These are phyloP conservation scores for Cynaeus angustus DNA, from an alignment of 2,888 invertebrate species.

Conservation along the genomic window DNA sequence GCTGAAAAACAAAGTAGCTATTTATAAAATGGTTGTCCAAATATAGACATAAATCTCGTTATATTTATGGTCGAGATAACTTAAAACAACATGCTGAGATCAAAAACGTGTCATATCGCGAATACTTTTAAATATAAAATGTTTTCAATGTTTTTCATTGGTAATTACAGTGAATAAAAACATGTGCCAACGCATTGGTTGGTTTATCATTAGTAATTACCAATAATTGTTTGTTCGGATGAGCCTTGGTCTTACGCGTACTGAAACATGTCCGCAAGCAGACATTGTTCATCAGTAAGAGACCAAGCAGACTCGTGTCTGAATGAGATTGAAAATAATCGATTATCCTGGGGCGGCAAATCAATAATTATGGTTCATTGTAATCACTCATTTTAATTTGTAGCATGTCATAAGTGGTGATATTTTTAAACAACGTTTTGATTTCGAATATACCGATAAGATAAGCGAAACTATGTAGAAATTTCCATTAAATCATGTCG, in stretches of 20 bases:
- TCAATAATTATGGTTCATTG: neutral
- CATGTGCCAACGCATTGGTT: constrained; percentile 5
- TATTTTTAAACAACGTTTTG: constrained; percentile 22
- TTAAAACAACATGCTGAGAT: constrained; percentile 28
- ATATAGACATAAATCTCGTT: constrained; percentile 45
- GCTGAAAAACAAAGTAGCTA: constrained; percentile 34
- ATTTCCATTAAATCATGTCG: constrained; percentile 19
- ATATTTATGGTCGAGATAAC: constrained; percentile 43
- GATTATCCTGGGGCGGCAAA: too few relatives aligned
- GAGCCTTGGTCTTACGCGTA: constrained; percentile 34
- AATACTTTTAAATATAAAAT: constrained; percentile 21
- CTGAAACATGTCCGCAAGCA: constrained; percentile 10
- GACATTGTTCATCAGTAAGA: too few relatives aligned
- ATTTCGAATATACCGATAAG: constrained; percentile 14
- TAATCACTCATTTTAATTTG: neutral
- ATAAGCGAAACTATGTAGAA: constrained; percentile 13
- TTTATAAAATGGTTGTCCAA: constrained; percentile 41
- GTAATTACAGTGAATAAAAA: constrained; percentile 20
- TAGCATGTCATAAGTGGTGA: neutral
- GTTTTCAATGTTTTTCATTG: constrained; percentile 1
- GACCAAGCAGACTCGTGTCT: too few relatives aligned
- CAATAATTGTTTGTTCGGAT: constrained; percentile 20
- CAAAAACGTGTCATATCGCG: constrained; percentile 20
- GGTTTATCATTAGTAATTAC: constrained; percentile 30
- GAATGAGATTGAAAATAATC: too few relatives aligned